Conservation (phyloP, 2,797 vertebrate species). For the Danio jaintianensis region DNA sequence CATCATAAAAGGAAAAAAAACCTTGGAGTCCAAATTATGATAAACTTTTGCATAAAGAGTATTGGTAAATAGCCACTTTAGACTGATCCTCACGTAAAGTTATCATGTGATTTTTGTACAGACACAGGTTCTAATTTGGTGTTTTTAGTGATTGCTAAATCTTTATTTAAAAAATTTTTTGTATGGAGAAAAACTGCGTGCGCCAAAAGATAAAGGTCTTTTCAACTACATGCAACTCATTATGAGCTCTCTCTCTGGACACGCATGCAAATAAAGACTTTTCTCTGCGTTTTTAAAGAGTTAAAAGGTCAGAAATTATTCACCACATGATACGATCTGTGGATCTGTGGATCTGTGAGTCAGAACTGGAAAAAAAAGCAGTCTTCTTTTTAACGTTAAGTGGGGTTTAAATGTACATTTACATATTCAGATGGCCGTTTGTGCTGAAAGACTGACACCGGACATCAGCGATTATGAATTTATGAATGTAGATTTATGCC, state of each 20-base stretch:
- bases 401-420: constrained; percentile 34
- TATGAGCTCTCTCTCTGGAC: constrained; percentile 6
- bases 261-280: constrained; percentile 26
- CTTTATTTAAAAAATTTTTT: neutral
- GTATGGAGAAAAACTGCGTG: neutral
- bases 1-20: too few species aligned
- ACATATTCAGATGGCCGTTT: constrained; percentile 19
- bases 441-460: constrained; percentile 26
- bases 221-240: constrained; percentile 2
- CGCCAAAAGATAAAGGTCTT: neutral
- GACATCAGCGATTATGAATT: constrained; percentile 38
- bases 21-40: neutral
- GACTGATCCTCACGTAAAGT: neutral
- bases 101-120: neutral
- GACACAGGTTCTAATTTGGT: neutral
- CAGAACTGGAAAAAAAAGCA: neutral
- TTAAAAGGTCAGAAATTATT: constrained; percentile 46
- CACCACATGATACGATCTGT: constrained; percentile 44
- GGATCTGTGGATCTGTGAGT: constrained; percentile 27
- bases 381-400: constrained; percentile 7
- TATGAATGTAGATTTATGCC: constrained; percentile 57
- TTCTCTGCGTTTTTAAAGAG: constrained; percentile 18
- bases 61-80: neutral
- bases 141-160: neutral
- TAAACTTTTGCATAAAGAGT: neutral